Evolutionary conservation across 2,888 invertebrate genomes (phyloP), one percentile per base, ranked within the genome.

Genomic region (Meiosimyza decipiens): DNA sequence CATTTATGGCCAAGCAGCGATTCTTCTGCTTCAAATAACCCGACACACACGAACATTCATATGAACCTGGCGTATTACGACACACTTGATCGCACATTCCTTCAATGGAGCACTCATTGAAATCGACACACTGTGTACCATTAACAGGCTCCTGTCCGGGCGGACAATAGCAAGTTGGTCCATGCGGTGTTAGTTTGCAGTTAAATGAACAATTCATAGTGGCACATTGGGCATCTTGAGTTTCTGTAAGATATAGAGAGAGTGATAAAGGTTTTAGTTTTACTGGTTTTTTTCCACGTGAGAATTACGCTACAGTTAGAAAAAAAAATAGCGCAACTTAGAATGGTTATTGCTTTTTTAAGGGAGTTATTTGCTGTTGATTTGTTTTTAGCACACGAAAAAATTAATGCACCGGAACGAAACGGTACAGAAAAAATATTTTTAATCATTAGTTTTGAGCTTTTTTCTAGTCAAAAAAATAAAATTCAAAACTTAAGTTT

Each of bases 71-170:
- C 16, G 90, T 90, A 88, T 94, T 94, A 80, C 80, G 88, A 86
- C 95, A 95, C 54, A 88, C 82, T 87, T 95, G 95, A 83, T 94
- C 91, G 87, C 95, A 95, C 66, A 90, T 86, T 59, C 90, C 92
- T 76, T 92, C 91, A 77, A 90, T 87, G 77, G 87, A 85, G 88
- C 96, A 96, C 88, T 95, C 95, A 87, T 95, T 90, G 76, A 91
- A 90, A 87, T 95, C 95, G 68, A 90, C 88, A 82, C 95, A 95
- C 67, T 86, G 87, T 28, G 89, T 91, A n/a, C 81, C 80, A 73
- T 83, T 84, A 73, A 90, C 88, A 3, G 92, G 82, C 78, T 85
- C 84, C 84, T 91, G 90, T 0, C 95, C 94, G 54, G 87, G 85
- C 22, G 90, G 89, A 87, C 95, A 95, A 88, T 90, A 95, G 87